Percentiles rank a stretch among this genome's conserved stretches.
Evolutionary conservation across 2,113 vertebrate species (phyloP).

Genomic region (Heterochromis multidens): DNA sequence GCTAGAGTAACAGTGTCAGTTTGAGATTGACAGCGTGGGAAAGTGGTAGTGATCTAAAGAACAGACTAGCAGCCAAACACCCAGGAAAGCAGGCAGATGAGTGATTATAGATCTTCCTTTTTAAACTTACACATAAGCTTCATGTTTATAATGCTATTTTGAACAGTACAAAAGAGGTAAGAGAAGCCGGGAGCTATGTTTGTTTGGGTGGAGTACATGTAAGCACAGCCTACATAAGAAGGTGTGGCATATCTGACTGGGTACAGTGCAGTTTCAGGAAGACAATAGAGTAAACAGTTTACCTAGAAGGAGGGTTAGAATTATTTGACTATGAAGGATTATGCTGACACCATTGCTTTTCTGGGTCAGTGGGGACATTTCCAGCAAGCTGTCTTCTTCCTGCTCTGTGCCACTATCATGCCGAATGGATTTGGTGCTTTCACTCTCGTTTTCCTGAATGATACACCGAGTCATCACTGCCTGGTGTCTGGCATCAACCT

Average conservation of each 20-base stretch:
- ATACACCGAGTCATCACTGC: constrained; percentile 57
- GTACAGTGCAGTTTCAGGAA: not conserved
- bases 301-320: not conserved
- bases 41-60: no score
- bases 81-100: no score
- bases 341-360: constrained; percentile 69
- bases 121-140: no score
- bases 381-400: constrained; percentile 70
- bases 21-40: no score
- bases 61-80: no score
- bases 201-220: not conserved
- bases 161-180: not conserved
- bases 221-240: not conserved
- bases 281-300: not conserved
- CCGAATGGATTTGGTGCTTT: constrained; percentile 59
- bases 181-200: not conserved
- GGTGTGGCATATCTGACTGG: not conserved
- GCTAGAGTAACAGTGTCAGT: no score
- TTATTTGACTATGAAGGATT: constrained; percentile 57
- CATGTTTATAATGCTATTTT: not conserved
- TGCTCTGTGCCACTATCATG: constrained; percentile 48
- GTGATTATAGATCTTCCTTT: no score
- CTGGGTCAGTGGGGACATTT: constrained; percentile 74
- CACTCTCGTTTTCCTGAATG: constrained; percentile 54
- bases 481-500: constrained; percentile 53